Conservation (phyloP, 2,113 vertebrate species). For the Asarcornis scutulata region DNA sequence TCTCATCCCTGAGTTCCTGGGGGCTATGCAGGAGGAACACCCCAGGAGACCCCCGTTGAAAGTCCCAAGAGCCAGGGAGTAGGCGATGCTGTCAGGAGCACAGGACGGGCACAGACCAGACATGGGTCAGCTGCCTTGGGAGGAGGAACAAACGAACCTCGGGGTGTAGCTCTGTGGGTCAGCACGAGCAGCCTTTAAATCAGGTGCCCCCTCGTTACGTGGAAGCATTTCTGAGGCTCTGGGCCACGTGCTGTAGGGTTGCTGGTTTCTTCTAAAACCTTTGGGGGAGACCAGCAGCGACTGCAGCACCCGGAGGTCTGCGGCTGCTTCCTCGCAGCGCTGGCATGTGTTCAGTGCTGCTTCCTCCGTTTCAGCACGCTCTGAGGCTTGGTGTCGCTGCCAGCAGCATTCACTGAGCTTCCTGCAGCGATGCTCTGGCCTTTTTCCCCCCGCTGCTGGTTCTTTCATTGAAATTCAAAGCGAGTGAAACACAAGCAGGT, state of each 20-base stretch:
- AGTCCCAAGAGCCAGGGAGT: not conserved
- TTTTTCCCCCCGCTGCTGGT: too few species aligned
- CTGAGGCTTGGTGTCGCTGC: not conserved
- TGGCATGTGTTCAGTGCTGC: not conserved
- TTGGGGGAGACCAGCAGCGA: not conserved
- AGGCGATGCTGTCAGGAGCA: not conserved
- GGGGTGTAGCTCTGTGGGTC: too few species aligned
- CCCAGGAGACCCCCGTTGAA: too few species aligned
- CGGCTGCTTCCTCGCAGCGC: not conserved
- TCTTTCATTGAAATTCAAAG: not conserved
- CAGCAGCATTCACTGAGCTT: not conserved
- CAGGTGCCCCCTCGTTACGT: accelerated
- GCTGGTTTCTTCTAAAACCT: not conserved
- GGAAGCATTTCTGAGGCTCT: not conserved
- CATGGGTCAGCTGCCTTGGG: too few species aligned
- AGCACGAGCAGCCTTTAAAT: not conserved
- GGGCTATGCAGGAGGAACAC: too few species aligned
- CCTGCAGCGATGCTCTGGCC: not conserved
- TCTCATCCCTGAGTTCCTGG: not conserved
- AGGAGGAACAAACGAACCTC: not conserved
- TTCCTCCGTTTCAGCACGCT: accelerated
- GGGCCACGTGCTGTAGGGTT: not conserved
- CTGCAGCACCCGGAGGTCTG: accelerated
- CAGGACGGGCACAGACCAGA: accelerated
- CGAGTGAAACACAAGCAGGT: not conserved